Conservation (phyloP, 2,888 invertebrate genomes). For the Philonicus albiceps region DNA sequence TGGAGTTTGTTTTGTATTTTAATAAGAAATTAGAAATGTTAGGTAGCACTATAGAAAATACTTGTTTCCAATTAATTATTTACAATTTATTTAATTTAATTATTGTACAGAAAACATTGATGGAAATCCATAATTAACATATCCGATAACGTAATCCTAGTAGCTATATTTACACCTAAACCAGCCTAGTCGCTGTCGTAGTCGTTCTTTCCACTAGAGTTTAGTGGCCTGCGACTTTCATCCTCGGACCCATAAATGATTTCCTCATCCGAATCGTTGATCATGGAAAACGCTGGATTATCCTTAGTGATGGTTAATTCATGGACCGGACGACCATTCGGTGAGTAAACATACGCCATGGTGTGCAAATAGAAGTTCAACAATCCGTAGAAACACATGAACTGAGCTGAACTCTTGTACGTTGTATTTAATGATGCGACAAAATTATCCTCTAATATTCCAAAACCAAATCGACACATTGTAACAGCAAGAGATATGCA, state of each 20-base stretch:
- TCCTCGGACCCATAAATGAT: constrained; percentile 94
- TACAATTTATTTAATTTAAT: background rate
- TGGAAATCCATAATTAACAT: background rate
- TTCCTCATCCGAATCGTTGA: constrained; percentile 97
- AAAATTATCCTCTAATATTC: constrained; percentile 92
- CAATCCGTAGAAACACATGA: constrained; percentile 93
- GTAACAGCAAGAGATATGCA: constrained; percentile 79
- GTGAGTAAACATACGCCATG: constrained; percentile 94
- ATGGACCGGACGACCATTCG: constrained; percentile 80
- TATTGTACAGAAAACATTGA: background rate
- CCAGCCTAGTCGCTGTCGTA: constrained; percentile 72
- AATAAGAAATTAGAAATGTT: background rate
- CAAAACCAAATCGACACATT: constrained; percentile 84
- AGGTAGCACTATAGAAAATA: background rate
- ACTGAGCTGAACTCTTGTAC: constrained; percentile 91
- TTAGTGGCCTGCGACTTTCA: constrained; percentile 82
- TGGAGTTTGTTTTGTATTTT: too few species aligned
- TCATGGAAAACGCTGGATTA: constrained; percentile 97
- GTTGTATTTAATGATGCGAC: constrained; percentile 86
- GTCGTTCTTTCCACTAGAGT: constrained; percentile 70
- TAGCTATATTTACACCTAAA: background rate
- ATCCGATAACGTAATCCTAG: background rate
- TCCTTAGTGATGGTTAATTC: constrained; percentile 94
- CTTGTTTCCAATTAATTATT: background rate
- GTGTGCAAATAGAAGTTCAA: constrained; percentile 93